Conservation (phyloP, 2,888 invertebrate genomes). For the Brachypterus glaber region DNA sequence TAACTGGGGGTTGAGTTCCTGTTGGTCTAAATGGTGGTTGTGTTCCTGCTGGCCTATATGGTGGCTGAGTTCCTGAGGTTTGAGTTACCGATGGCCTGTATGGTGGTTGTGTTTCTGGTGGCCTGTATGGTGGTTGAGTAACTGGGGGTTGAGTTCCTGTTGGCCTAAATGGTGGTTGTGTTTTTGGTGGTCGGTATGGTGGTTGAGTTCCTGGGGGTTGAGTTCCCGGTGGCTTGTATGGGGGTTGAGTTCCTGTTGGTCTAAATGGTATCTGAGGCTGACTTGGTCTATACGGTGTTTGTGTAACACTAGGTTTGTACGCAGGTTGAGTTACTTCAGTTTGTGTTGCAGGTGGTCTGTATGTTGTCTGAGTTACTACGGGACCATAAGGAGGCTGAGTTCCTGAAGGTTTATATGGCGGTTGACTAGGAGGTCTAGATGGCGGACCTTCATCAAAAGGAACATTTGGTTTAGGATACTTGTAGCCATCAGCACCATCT, state of each 20-base stretch:
- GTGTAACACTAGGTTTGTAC: constrained; percentile 7
- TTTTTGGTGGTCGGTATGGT: constrained; percentile 1
- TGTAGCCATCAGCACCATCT: too few species aligned
- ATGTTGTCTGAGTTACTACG: too few species aligned
- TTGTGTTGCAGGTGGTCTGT: too few species aligned
- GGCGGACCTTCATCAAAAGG: too few species aligned
- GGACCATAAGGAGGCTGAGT: too few species aligned
- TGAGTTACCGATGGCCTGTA: constrained; percentile 2
- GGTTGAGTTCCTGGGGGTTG: not conserved
- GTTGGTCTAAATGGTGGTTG: constrained; percentile 1
- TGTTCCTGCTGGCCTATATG: constrained; percentile 5
- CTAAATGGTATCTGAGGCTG: too few species aligned
- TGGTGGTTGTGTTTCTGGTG: constrained; percentile 3
- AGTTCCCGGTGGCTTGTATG: too few species aligned
- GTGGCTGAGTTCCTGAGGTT: constrained; percentile 4
- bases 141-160: not conserved
- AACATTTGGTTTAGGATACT: too few species aligned
- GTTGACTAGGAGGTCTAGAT: too few species aligned
- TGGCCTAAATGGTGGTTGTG: not conserved
- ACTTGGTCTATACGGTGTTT: constrained; percentile 4
- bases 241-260: too few species aligned
- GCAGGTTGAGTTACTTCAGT: constrained; percentile 8
- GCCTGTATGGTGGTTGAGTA: constrained; percentile 1
- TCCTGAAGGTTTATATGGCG: too few species aligned
- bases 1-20: not conserved